Evolutionary conservation across 2,113 vertebrate species (phyloP).

Genomic region (Hiodon tergisus): DNA sequence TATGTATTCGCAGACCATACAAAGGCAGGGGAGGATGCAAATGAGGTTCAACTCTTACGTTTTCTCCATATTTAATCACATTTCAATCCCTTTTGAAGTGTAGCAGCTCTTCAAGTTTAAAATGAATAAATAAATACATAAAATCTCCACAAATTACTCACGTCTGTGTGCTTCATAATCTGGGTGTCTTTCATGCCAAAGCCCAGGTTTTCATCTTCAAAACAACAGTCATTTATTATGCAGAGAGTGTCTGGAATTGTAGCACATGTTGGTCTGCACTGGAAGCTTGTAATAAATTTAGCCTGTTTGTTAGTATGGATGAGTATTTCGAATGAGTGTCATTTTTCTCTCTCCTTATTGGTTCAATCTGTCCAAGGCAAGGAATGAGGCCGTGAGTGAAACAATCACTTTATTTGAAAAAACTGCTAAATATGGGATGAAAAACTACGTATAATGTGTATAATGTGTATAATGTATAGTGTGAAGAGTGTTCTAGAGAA

Average conservation of each 20-base stretch:
- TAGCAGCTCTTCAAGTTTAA: constrained; percentile 4
- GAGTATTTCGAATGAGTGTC: not conserved
- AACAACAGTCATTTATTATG: constrained; percentile 18
- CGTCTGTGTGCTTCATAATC: not conserved
- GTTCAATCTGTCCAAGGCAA: no score
- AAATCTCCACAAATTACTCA: not conserved
- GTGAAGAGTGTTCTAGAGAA: no score
- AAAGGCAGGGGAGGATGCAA: constrained; percentile 12
- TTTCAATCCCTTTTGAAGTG: constrained; percentile 18
- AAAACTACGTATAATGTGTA: no score
- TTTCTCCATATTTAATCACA: constrained; percentile 17
- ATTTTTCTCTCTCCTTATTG: not conserved
- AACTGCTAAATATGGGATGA: not conserved
- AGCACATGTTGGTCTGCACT: not conserved
- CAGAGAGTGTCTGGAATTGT: not conserved
- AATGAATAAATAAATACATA: not conserved
- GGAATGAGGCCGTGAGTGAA: not conserved
- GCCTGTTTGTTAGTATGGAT: not conserved
- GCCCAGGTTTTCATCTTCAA: constrained; percentile 18
- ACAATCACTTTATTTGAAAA: not conserved
- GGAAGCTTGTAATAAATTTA: not conserved
- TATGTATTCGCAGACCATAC: not conserved
- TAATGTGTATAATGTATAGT: no score
- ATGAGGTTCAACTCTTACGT: constrained; percentile 3
- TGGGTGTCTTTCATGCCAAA: not conserved